These are phyloP conservation scores for Steinernema hermaphroditum DNA, from an alignment of 2,888 invertebrate species.

Conservation along the genomic window DNA sequence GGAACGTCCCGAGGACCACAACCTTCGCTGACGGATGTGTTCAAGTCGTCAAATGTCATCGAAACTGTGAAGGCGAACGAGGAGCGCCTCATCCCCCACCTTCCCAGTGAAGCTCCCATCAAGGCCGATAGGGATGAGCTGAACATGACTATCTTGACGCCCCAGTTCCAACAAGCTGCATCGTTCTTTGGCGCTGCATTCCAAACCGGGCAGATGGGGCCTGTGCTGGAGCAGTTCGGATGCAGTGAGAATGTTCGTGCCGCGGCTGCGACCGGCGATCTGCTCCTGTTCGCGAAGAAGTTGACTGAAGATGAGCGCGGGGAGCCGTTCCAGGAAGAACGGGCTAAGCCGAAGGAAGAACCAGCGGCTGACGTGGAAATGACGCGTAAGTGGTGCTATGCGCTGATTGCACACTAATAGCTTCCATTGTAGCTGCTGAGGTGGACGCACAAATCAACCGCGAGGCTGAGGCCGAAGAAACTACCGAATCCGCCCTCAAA, in stretches of 20 bases:
- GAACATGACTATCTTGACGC: conserved; percentile 58
- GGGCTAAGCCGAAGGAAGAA: background rate
- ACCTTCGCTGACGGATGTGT: conserved; percentile 48
- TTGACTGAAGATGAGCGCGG: conserved; percentile 49
- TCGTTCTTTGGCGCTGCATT: conserved; percentile 92
- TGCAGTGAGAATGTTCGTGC: conserved; percentile 84
- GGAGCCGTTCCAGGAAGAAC: no score
- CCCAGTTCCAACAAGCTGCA: conserved; percentile 74
- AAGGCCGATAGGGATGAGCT: conserved; percentile 48
- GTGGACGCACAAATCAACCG: conserved; percentile 35
- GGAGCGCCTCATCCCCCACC: conserved; percentile 50
- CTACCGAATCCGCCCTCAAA: conserved; percentile 30
- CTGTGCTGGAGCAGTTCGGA: conserved; percentile 90
- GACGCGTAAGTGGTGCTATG: background rate
- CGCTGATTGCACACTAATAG: no score
- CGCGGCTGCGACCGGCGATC: conserved; percentile 82
- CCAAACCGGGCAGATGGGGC: conserved; percentile 94
- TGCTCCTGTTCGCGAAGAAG: conserved; percentile 52
- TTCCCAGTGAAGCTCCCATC: conserved; percentile 48
- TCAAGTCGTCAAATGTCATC: conserved; percentile 45
- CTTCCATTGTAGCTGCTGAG: conserved; percentile 27
- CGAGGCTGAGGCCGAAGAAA: conserved; percentile 36
- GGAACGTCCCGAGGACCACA: no score
- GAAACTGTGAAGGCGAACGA: conserved; percentile 48
- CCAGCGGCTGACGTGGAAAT: conserved; percentile 2